phyloP scores from a whole-genome alignment of 2,888 invertebrate species.

The Thyatira batis region DNA sequence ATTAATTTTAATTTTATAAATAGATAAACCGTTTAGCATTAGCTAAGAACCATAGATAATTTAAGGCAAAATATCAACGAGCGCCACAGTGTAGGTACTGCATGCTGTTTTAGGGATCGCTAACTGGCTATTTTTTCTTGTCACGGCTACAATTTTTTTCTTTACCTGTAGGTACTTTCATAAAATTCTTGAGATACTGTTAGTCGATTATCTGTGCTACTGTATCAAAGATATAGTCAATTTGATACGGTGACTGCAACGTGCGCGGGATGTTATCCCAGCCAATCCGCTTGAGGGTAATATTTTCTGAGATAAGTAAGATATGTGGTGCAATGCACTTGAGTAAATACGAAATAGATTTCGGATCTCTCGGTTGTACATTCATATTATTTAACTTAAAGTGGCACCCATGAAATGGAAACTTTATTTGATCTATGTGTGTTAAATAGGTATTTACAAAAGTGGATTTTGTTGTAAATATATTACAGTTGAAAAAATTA shows the following conservation, averaged over 20 bases:
- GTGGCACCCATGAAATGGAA: neutral
- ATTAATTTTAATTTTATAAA: too few species aligned
- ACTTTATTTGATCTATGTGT: neutral
- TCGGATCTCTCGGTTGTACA: constrained; percentile 10
- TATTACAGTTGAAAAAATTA: too few species aligned
- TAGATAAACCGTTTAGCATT: too few species aligned
- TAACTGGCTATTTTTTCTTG: neutral
- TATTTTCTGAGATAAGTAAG: constrained; percentile 39
- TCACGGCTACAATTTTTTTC: too few species aligned
- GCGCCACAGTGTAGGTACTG: too few species aligned
- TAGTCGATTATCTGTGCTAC: neutral
- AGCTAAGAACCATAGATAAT: too few species aligned
- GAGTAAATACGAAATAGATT: constrained; percentile 32
- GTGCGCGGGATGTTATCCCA: constrained; percentile 17
- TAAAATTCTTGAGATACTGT: neutral
- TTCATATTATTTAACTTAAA: neutral
- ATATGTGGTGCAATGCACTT: constrained; percentile 38
- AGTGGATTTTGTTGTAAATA: neutral
- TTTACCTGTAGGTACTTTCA: neutral
- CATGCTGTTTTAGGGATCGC: too few species aligned
- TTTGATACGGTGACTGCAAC: constrained; percentile 18
- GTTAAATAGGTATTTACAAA: neutral
- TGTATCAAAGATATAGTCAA: constrained; percentile 3
- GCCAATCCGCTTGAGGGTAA: constrained; percentile 25
- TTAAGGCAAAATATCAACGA: too few species aligned